Evolutionary conservation across 2,797 vertebrate genomes (phyloP), one percentile per base, ranked within the genome.

Genomic region (Tangara arthus): DNA sequence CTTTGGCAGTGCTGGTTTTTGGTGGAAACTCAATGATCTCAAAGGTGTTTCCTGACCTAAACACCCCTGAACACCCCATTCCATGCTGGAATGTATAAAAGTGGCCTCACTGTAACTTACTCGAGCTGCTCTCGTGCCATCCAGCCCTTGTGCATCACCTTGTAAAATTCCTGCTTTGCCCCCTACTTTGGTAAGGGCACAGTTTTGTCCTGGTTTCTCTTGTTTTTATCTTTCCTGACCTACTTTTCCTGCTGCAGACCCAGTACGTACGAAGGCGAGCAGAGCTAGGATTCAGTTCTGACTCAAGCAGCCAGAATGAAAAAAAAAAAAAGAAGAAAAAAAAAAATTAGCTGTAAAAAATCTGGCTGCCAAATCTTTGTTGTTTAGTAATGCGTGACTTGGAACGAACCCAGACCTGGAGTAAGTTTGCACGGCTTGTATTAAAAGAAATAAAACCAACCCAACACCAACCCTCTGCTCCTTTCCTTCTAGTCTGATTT

Each of bases 321-420:
- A 57, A 73, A 60, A 86, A 35, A 65, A 60, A 63, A 35, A 39
- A 83, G 22, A 37, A 41, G 12, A 37, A 37, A 37, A 37, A 79
- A 88, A 86, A 94, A 96, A 94, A 95, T 93, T 94, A 97, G 91
- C 90, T 94, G 93, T 94, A 94, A 96, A 68, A 85, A 91, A 91
- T 91, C 93, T 83, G 93, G 35, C 94, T 95, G 96, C 93, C 92
- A 93, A 96, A 95, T 93, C 94, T 94, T 81, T 94, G 91, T 92
- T 95, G 87, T 95, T 95, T 47, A 94, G 94, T 78, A 93, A 85
- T 92, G 87, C 65, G n/a, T 87, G 92, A 93, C 91, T 92, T 96
- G 94, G 93, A 92, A 69, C n/a, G 69, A n/a, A 76, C 75, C 91
- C 94, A 96, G 89, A 56, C 44, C 60, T 15, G 34, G 89, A 70